Evolutionary conservation across 2,113 vertebrate species (phyloP), one percentile per base, ranked within the genome.

Genomic region (Oryzias woworae): DNA sequence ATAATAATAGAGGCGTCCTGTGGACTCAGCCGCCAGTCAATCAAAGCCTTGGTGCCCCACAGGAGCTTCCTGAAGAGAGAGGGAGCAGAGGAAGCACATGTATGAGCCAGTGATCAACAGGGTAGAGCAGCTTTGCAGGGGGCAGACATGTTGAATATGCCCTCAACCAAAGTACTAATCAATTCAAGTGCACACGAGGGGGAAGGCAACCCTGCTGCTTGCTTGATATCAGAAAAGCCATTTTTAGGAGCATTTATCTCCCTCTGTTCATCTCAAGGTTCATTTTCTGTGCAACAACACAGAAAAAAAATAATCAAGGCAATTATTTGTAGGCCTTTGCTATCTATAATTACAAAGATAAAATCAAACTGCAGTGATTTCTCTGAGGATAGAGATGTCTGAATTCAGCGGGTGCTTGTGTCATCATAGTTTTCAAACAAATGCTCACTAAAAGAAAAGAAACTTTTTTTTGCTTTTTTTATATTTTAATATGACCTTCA

Each of bases 1-100:
- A 87, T 89, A 90, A 89, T 89, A 91, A 92, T 86, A 87, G 89
- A 88, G 80, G 85, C 77, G 80, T 89, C 89, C 87, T 69, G 90
- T 67, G 65, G 88, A 88, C 90, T 91, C 71, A 72, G 85, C 90
- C 85, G 85, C 84, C 90, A 89, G 90, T 87, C 91, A 89, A 90
- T 87, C 77, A 69, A 88, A 86, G 84, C 82, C 70, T 71, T 61
- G 10, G 62, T 14, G 75, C 88, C 81, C 89, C 85, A 68, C 74
- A 87, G 88, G 88, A 89, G 87, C 86, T 81, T 84, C 68, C 86
- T 80, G 88, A 81, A 69, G 74, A 76, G 85, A 45, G 53, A 72
- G 73, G 64, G 78, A 77, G 83, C 63, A 41, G 75, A 73, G 81
- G 81, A 82, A 77, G 84, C 79, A 80, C 83, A 63, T 66, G 73